Conservation (phyloP, 1,140 invertebrate genomes). For the Trachymyrmex cornetzi region DNA sequence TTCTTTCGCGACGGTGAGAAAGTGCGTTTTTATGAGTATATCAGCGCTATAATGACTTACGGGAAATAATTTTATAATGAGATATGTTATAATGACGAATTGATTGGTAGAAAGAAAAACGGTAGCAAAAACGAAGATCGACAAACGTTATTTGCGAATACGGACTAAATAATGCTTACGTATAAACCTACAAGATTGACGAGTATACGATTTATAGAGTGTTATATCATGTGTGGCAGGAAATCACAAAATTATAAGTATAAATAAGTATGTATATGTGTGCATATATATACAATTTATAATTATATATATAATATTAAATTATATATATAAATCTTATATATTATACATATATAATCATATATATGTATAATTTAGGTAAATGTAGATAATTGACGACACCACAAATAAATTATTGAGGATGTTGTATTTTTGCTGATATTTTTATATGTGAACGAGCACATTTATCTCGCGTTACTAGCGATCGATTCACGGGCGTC, state of each 20-base stretch:
- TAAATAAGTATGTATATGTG: conserved; percentile 41
- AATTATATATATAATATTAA: conserved; percentile 27
- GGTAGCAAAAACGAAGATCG: background rate
- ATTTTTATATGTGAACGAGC: conserved; percentile 65
- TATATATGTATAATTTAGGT: conserved; percentile 50
- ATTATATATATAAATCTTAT: background rate
- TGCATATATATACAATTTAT: background rate
- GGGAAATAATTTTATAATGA: conserved; percentile 1
- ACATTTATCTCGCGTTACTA: conserved; percentile 27
- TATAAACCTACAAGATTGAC: background rate
- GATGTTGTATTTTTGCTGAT: conserved; percentile 70
- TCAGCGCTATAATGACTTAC: background rate
- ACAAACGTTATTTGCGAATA: conserved; percentile 11
- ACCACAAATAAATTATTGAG: conserved; percentile 55
- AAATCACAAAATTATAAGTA: conserved; percentile 35
- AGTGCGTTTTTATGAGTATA: conserved; percentile 10
- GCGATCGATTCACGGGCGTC: background rate
- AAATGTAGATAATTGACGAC: conserved; percentile 46
- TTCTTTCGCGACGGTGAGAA: background rate
- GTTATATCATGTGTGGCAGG: background rate
- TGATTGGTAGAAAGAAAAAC: background rate
- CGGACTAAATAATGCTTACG: background rate
- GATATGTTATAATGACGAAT: background rate
- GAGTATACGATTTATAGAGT: conserved; percentile 14
- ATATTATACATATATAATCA: conserved; percentile 25